Evolutionary conservation across 2,888 invertebrate species (phyloP), one percentile per base, ranked within the genome.

Genomic region (Tipula vernalis): DNA sequence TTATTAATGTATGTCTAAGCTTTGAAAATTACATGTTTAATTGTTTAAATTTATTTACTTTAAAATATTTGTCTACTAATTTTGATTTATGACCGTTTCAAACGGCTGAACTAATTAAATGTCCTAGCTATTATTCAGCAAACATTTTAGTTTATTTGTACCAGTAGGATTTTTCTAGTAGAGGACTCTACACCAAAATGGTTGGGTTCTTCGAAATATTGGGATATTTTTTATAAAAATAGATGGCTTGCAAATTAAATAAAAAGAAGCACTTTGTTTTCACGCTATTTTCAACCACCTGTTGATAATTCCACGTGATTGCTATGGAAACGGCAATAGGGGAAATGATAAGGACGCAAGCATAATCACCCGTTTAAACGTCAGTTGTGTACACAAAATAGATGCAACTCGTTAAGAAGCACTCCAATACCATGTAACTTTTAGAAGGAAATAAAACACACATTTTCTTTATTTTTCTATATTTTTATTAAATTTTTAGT

Each of bases 401-500:
- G 41, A 41, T 28, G 28, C 0, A 28, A 28, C 28, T 28, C 28
- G 28, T 28, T 28, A 28, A 28, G 28, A 28, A 28, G 28, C 28
- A 28, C 28, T 28, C 28, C 28, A 28, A 28, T 28, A 28, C 28
- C 28, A 28, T 0, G 28, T 28, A 28, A 28, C 28, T 28, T 28
- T 28, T 28, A 28, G 28, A 10, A 44, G 44, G 44, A 28, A 71
- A 18, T 28, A 10, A 71, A 10, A 71, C 39, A 39, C 39, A 39
- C 39, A 39, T 10, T 28, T 71, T 51, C n/a, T 13, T 71, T 71
- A 28, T 18, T 71, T 71, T 71, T 71, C 71, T 71, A 71, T 71
- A 71, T 71, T 71, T 51, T 71, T 71, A 71, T 71, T 71, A 71
- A 71, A 71, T 71, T 71, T 71, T 71, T 71, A 71, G 71, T 71